Conservation (phyloP, 1,140 invertebrate genomes). For the Platyura marginata region DNA sequence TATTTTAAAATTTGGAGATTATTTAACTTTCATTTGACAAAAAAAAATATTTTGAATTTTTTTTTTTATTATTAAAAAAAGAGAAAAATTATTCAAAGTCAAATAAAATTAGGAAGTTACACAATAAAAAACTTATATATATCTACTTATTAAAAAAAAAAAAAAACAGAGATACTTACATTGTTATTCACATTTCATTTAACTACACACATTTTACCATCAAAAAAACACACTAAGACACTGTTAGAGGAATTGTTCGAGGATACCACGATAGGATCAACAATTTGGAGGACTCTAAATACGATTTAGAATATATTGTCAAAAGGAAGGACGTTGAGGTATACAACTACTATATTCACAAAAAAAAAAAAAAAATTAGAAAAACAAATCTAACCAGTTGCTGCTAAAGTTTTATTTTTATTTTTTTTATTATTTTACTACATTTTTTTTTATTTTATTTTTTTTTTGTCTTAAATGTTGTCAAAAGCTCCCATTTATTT, state of each 20-base stretch:
- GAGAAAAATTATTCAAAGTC: too few relatives aligned
- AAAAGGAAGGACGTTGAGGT: conserved; percentile 96
- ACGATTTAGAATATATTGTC: conserved; percentile 95
- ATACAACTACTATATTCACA: conserved; percentile 18
- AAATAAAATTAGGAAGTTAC: too few relatives aligned
- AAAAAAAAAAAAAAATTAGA: conserved; percentile 4
- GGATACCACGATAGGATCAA: conserved; percentile 75
- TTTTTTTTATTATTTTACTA: conserved; percentile 1
- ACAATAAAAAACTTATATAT: too few relatives aligned
- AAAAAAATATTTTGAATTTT: too few relatives aligned
- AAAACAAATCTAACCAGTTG: not conserved
- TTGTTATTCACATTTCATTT: not conserved
- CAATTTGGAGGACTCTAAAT: conserved; percentile 86
- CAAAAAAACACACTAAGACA: conserved; percentile 30
- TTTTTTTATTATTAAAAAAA: too few relatives aligned
- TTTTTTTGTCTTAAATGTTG: conserved; percentile 3
- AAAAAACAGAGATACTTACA: not conserved
- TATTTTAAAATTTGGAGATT: too few relatives aligned
- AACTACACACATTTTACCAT: too few relatives aligned
- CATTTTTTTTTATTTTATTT: conserved; percentile 1
- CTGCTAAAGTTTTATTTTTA: not conserved
- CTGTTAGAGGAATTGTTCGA: conserved; percentile 63
- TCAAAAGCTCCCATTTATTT: conserved; percentile 1
- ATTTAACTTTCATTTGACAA: too few relatives aligned
- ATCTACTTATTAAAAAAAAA: not conserved